Evolutionary conservation across 2,888 invertebrate genomes (phyloP).

Genomic region (Oligia latruncula): DNA sequence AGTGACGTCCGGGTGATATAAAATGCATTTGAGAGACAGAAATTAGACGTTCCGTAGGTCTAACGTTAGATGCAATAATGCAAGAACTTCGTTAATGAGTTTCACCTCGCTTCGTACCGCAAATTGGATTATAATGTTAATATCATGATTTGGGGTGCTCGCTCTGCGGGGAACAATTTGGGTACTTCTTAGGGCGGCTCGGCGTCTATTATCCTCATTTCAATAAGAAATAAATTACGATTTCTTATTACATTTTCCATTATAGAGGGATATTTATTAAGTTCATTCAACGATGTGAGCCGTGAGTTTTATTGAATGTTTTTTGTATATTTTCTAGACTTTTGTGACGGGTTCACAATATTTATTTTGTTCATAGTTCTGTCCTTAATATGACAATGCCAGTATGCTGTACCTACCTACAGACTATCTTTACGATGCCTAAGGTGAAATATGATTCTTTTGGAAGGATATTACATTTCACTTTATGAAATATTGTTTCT

Average conservation of each 20-base stretch:
- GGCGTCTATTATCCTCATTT: conserved; percentile 88
- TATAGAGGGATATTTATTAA: conserved; percentile 86
- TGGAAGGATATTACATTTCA: conserved; percentile 34
- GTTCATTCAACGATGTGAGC: conserved; percentile 83
- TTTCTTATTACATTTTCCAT: conserved; percentile 89
- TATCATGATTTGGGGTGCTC: conserved; percentile 83
- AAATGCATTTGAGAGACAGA: conserved; percentile 81
- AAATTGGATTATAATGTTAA: conserved; percentile 90
- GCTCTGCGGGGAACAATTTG: conserved; percentile 83
- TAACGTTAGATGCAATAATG: conserved; percentile 86
- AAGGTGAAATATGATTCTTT: conserved; percentile 23
- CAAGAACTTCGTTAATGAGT: conserved; percentile 87
- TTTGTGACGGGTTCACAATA: conserved; percentile 30
- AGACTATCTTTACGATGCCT: conserved; percentile 29
- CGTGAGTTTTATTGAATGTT: conserved; percentile 84
- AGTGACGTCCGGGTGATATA: conserved; percentile 75
- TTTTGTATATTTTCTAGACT: conserved; percentile 63
- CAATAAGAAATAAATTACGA: conserved; percentile 90
- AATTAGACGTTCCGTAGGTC: conserved; percentile 72
- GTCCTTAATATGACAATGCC: conserved; percentile 1
- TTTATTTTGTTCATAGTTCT: conserved; percentile 30
- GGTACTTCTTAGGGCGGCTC: conserved; percentile 81
- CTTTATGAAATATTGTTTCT: conserved; percentile 45
- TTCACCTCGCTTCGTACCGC: conserved; percentile 83
- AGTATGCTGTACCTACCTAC: conserved; percentile 3